These are phyloP conservation scores for Microtus pennsylvanicus DNA, from an alignment of 2,113 vertebrate genomes.

Conservation along the genomic window DNA sequence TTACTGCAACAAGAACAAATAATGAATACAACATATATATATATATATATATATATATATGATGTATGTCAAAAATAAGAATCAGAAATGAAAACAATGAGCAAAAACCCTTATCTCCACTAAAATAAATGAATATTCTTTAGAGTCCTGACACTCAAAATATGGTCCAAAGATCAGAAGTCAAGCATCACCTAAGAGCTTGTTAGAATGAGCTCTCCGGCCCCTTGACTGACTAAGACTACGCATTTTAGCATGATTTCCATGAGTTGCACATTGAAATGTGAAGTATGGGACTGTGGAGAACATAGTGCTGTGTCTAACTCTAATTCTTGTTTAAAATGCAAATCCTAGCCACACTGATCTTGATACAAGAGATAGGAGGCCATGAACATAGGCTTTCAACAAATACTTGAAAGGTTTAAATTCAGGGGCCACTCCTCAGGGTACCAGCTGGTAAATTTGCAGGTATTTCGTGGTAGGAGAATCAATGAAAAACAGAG, in stretches of 20 bases:
- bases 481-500: neutral
- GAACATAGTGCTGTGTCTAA: neutral
- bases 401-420: neutral
- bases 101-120: neutral
- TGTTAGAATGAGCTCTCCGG: neutral
- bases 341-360: neutral
- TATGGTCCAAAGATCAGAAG: neutral
- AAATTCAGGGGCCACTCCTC: neutral
- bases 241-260: neutral
- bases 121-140: slow-evolving; percentile 29
- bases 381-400: neutral
- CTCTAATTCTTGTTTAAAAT: neutral
- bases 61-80: neutral
- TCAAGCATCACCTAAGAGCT: neutral
- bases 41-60: neutral
- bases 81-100: neutral
- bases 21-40: neutral
- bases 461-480: neutral
- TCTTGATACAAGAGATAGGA: neutral
- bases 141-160: neutral
- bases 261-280: neutral
- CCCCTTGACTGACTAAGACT: neutral
- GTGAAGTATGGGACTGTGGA: neutral
- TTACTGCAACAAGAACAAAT: neutral
- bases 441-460: neutral